Conservation (phyloP, 2,797 vertebrate species). For the Labroides dimidiatus region DNA sequence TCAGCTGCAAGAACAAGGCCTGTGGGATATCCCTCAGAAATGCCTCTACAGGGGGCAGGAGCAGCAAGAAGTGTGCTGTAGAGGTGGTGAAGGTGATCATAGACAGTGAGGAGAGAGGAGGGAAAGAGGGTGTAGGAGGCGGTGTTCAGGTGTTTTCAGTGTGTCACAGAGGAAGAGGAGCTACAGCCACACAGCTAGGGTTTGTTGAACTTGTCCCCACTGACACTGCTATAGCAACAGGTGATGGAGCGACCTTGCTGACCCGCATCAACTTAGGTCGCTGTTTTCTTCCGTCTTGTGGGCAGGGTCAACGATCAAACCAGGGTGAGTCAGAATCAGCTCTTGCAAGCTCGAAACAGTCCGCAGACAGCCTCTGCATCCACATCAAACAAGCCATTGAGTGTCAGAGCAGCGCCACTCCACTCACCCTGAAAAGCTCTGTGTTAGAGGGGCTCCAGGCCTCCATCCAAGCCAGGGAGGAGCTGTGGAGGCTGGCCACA, state of each 20-base stretch:
- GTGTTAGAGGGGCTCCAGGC: constrained; percentile 87
- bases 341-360: constrained; percentile 38
- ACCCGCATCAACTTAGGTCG: constrained; percentile 90
- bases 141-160: constrained; percentile 89
- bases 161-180: constrained; percentile 87
- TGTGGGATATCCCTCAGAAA: constrained; percentile 91
- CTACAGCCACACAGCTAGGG: constrained; percentile 82
- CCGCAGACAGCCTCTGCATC: constrained; percentile 86
- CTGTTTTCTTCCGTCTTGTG: constrained; percentile 88
- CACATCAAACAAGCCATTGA: constrained; percentile 91
- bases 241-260: constrained; percentile 85
- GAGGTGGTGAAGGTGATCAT: constrained; percentile 88
- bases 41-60: constrained; percentile 69
- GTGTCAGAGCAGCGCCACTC: constrained; percentile 86
- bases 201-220: constrained; percentile 91
- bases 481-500: constrained; percentile 90
- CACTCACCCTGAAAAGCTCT: constrained; percentile 90
- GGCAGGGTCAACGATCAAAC: constrained; percentile 80
- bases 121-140: constrained; percentile 54
- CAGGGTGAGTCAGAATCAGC: constrained; percentile 28
- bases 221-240: constrained; percentile 87
- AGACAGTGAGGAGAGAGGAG: constrained; percentile 76
- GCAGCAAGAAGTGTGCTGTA: constrained; percentile 72
- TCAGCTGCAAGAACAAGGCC: constrained; percentile 96
- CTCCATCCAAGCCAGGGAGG: constrained; percentile 85